Evolutionary conservation across 2,888 invertebrate genomes (phyloP).

Genomic region (Lymantria monacha): DNA sequence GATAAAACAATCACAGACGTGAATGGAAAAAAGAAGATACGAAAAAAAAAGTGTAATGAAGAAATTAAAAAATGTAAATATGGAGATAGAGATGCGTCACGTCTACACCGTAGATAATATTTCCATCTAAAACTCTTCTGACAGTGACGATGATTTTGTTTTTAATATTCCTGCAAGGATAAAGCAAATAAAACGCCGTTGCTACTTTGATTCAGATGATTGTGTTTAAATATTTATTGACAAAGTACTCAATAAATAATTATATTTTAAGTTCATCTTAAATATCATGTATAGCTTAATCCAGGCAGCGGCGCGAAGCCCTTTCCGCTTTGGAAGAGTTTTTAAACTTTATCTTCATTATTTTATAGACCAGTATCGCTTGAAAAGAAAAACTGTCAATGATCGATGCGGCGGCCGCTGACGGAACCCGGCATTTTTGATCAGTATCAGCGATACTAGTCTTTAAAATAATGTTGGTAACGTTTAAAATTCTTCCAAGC

Average conservation of each 20-base stretch:
- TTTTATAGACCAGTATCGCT: background rate
- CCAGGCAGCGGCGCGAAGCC: conserved; percentile 2
- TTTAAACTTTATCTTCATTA: conserved; percentile 1
- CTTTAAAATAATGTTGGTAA: conserved; percentile 1
- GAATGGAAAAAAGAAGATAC: background rate
- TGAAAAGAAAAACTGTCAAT: conserved; percentile 1
- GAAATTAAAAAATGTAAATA: conserved; percentile 2
- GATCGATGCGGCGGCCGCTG: background rate
- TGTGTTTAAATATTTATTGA: conserved; percentile 4
- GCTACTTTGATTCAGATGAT: conserved; percentile 1
- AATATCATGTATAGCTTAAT: conserved; percentile 2
- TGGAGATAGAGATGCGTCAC: no score
- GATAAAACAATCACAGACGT: conserved; percentile 6
- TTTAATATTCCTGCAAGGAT: background rate
- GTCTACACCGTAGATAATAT: no score
- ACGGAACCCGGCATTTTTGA: background rate
- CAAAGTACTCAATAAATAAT: conserved; percentile 3
- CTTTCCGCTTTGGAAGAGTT: conserved; percentile 3
- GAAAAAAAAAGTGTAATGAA: conserved; percentile 4
- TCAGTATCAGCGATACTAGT: conserved; percentile 2
- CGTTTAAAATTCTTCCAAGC: conserved; percentile 1
- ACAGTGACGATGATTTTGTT: no score
- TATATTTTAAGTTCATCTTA: conserved; percentile 2
- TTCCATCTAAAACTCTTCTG: no score
- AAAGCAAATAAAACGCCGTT: conserved; percentile 2